Evolutionary conservation across 2,888 invertebrate genomes (phyloP).

Genomic region (Eugnorisma glareosa): DNA sequence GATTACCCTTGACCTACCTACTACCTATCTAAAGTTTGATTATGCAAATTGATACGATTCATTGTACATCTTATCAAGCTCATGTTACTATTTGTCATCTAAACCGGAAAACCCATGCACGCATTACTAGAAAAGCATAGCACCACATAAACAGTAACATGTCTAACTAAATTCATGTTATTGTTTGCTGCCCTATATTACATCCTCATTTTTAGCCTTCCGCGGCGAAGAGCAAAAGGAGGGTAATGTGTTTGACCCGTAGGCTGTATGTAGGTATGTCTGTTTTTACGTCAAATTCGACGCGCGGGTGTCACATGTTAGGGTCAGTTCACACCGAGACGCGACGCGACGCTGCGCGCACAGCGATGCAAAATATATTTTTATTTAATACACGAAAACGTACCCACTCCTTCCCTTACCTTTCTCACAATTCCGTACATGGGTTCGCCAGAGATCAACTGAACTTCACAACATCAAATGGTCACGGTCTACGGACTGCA

Average conservation of each 20-base stretch:
- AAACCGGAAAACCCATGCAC: background rate
- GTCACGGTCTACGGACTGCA: no score
- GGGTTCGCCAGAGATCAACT: no score
- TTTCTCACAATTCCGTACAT: no score
- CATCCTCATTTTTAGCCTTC: background rate
- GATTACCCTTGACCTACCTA: constrained; percentile 30
- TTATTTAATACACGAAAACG: no score
- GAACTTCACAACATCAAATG: no score
- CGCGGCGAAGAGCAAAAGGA: background rate
- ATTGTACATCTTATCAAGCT: background rate
- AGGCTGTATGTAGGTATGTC: background rate
- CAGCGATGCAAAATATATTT: no score
- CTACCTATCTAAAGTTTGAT: background rate
- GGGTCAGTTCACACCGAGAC: no score
- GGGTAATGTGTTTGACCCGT: background rate
- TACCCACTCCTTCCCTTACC: no score
- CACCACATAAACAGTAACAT: no score
- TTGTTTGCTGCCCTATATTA: background rate
- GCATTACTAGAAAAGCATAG: background rate
- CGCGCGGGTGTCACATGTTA: no score
- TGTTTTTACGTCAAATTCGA: background rate
- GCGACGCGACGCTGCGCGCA: no score
- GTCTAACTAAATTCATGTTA: background rate
- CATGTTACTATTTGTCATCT: background rate
- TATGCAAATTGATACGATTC: constrained; percentile 11